Conservation (phyloP, 2,113 vertebrate species). For the Tringa solitaria region DNA sequence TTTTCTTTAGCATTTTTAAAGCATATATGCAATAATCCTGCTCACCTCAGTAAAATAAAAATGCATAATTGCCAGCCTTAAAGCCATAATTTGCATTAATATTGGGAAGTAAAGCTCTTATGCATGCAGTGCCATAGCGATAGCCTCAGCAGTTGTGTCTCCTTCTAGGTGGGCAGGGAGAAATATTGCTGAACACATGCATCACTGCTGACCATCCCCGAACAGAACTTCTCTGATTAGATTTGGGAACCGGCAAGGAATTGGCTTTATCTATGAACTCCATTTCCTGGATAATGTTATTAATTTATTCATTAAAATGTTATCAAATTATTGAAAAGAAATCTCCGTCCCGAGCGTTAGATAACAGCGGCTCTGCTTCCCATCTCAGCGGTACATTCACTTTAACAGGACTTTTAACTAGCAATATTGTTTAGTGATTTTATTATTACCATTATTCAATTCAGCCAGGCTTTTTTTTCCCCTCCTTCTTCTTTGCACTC, state of each 20-base stretch:
- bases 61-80: background rate
- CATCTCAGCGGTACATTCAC: background rate
- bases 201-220: background rate
- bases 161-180: background rate
- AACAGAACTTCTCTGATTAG: slow-evolving; percentile 17
- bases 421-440: slow-evolving; percentile 29
- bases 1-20: background rate
- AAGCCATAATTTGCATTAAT: slow-evolving; percentile 17
- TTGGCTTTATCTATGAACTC: background rate
- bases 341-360: slow-evolving; percentile 14
- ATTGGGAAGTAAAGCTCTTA: background rate
- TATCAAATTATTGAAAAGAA: slow-evolving; percentile 56
- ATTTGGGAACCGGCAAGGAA: background rate
- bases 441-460: slow-evolving; percentile 49
- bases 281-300: slow-evolving; percentile 43
- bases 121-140: background rate
- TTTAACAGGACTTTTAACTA: slow-evolving; percentile 16
- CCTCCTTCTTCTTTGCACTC: background rate
- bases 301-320: slow-evolving; percentile 66
- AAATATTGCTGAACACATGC: background rate
- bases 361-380: slow-evolving; percentile 36
- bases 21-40: background rate
- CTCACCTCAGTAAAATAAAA: slow-evolving; percentile 32
- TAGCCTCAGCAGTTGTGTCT: slow-evolving; percentile 12
- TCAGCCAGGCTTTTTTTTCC: background rate